A percentile compares a stretch with the other conserved stretches of the same genome.
phyloP scores from a whole-genome alignment of 2,113 vertebrate genomes.

The Terrapene triunguis region DNA sequence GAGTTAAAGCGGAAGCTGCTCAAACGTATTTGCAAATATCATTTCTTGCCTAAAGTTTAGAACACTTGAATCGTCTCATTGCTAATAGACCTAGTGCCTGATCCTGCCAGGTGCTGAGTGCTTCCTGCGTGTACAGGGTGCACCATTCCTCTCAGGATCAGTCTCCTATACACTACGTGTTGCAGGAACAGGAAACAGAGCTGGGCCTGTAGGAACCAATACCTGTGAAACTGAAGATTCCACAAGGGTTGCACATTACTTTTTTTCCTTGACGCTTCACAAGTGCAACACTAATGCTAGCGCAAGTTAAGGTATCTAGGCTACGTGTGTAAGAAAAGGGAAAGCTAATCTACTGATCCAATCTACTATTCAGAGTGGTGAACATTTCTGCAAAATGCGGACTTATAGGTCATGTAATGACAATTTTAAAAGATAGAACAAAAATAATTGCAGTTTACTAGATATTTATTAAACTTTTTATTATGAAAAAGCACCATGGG shows the following conservation, averaged over 20 bases:
- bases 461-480: constrained; percentile 72
- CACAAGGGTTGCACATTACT: background rate
- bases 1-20: constrained; percentile 30
- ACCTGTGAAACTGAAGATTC: background rate
- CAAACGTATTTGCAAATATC: constrained; percentile 49
- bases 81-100: constrained; percentile 73
- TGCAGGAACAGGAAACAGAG: constrained; percentile 10
- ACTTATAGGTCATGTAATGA: constrained; percentile 5
- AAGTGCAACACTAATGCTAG: constrained; percentile 64
- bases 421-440: constrained; percentile 59
- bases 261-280: constrained; percentile 51
- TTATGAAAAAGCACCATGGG: constrained; percentile 73
- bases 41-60: constrained; percentile 73
- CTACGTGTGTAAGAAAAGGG: background rate
- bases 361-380: background rate
- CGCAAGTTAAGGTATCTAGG: background rate
- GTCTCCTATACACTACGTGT: background rate
- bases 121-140: constrained; percentile 52
- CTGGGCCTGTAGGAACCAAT: background rate
- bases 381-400: background rate
- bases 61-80: constrained; percentile 72
- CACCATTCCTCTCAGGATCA: background rate
- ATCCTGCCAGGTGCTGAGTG: constrained; percentile 74
- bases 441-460: constrained; percentile 39
- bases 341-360: background rate